These are phyloP conservation scores for Nomada hirtipes DNA, from an alignment of 2,888 invertebrate species.

Conservation along the genomic window DNA sequence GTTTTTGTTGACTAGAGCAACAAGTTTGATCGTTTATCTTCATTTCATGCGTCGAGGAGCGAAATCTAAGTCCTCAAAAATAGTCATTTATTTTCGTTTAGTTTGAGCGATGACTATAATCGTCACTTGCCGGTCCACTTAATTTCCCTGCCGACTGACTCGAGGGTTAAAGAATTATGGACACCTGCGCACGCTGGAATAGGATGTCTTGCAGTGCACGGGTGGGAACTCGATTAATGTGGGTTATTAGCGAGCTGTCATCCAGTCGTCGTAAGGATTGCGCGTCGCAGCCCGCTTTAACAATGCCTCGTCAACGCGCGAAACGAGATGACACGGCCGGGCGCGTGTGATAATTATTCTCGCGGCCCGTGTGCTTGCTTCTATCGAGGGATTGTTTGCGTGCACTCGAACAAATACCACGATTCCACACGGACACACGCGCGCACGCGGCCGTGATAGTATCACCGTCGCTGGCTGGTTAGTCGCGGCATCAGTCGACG, in stretches of 20 bases:
- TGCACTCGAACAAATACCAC: constrained; percentile 47
- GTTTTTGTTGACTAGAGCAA: too few species aligned
- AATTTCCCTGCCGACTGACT: not conserved
- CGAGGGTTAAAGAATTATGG: not conserved
- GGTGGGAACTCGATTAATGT: constrained; percentile 64
- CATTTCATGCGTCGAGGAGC: too few species aligned
- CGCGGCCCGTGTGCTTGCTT: constrained; percentile 49
- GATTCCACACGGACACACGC: not conserved
- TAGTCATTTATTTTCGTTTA: too few species aligned
- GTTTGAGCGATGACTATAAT: too few species aligned
- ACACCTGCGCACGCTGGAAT: not conserved
- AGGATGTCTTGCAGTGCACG: constrained; percentile 30
- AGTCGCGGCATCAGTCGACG: constrained; percentile 78
- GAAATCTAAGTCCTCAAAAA: too few species aligned
- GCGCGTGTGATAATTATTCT: constrained; percentile 80
- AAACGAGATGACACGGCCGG: constrained; percentile 79
- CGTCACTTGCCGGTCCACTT: too few species aligned
- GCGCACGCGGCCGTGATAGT: not conserved
- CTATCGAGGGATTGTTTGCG: constrained; percentile 49
- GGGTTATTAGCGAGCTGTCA: constrained; percentile 73
- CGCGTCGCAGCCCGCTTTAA: constrained; percentile 64
- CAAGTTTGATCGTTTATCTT: too few species aligned
- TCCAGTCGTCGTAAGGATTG: constrained; percentile 71
- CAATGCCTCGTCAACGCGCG: constrained; percentile 77
- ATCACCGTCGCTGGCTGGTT: constrained; percentile 71